These are phyloP conservation scores for Atethmia centrago DNA, from an alignment of 2,888 invertebrate genomes.

Conservation along the genomic window DNA sequence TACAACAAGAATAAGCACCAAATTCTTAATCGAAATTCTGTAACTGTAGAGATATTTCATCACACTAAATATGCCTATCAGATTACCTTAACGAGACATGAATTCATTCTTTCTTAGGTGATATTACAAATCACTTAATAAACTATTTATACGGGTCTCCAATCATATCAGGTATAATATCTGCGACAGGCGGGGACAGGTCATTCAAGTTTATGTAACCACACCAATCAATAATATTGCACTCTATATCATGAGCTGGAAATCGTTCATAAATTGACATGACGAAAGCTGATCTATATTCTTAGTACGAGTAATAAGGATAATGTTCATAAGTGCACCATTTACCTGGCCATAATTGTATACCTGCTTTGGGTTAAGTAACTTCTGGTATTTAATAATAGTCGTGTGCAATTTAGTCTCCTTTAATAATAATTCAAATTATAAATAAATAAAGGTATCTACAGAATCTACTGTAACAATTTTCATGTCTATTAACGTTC, in stretches of 20 bases:
- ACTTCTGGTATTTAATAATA: conserved; percentile 22
- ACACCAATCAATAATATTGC: conserved; percentile 30
- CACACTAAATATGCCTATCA: background rate
- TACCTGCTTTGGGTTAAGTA: conserved; percentile 20
- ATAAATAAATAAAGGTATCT: too few species aligned
- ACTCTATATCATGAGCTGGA: conserved; percentile 21
- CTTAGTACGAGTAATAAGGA: conserved; percentile 7
- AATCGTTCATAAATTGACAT: conserved; percentile 21
- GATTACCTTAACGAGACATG: background rate
- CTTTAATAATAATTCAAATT: background rate
- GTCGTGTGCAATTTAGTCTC: conserved; percentile 18
- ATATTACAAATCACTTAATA: background rate
- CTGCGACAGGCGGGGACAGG: conserved; percentile 15
- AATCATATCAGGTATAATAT: conserved; percentile 11
- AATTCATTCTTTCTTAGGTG: background rate
- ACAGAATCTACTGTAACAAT: background rate
- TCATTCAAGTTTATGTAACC: conserved; percentile 24
- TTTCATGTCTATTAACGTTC: too few species aligned
- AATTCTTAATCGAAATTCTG: background rate
- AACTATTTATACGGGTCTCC: background rate
- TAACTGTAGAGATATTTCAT: background rate
- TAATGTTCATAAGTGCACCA: conserved; percentile 37
- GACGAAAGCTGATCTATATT: conserved; percentile 48
- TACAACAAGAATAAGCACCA: background rate
- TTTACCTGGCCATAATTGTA: conserved; percentile 42